Evolutionary conservation across 1,140 invertebrate genomes (phyloP).

Genomic region (Apis dorsata): DNA sequence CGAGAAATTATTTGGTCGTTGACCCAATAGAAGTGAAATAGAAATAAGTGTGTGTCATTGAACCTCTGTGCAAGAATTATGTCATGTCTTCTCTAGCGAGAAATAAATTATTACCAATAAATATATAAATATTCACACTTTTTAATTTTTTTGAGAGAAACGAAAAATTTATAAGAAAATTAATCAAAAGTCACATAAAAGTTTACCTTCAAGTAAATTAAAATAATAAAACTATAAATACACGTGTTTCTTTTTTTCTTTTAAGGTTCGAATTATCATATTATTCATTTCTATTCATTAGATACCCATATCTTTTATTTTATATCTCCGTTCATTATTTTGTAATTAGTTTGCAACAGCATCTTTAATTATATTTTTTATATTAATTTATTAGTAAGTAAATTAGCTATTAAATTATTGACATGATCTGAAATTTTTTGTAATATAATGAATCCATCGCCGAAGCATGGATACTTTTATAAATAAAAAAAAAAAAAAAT

Average conservation of each 20-base stretch:
- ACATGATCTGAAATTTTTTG: too few species aligned
- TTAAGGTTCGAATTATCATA: not conserved
- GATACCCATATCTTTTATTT: not conserved
- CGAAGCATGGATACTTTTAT: too few species aligned
- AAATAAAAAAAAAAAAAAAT: too few species aligned
- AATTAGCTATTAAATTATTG: too few species aligned
- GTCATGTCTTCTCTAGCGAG: constrained; percentile 10
- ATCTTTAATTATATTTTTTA: too few species aligned
- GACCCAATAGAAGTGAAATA: constrained; percentile 31
- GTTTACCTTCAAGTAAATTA: not conserved
- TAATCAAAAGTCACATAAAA: too few species aligned
- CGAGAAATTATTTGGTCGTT: constrained; percentile 40
- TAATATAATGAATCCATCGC: too few species aligned
- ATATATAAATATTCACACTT: too few species aligned
- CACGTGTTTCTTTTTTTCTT: not conserved
- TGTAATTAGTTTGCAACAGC: not conserved
- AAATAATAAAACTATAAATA: not conserved
- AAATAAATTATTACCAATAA: not conserved
- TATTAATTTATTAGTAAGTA: too few species aligned
- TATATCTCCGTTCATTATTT: not conserved
- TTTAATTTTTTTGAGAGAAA: not conserved
- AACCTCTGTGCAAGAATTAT: constrained; percentile 31
- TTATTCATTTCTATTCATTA: not conserved
- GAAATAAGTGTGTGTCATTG: constrained; percentile 32
- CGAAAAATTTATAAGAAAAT: not conserved